phyloP scores from a whole-genome alignment of 2,888 invertebrate species.

The Rhorus exstirpatorius region DNA sequence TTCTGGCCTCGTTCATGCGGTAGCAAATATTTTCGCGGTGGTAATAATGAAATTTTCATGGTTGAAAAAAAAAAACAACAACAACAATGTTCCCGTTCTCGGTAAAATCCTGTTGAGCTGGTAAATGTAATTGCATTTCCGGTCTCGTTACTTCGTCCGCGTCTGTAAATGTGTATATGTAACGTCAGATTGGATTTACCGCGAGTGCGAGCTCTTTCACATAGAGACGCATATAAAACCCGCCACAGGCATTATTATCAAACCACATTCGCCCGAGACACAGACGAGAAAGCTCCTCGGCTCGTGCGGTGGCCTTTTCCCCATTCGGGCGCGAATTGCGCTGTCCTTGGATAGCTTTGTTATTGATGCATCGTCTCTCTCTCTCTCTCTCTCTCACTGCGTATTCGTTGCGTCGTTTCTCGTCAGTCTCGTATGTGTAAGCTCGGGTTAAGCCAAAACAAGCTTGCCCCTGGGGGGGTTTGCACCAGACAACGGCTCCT shows the following conservation, averaged over 20 bases:
- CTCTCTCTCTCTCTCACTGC: too few relatives aligned
- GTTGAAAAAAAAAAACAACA: neutral
- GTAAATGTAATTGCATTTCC: conserved; percentile 38
- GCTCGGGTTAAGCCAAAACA: conserved; percentile 54
- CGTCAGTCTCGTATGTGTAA: conserved; percentile 21
- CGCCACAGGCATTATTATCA: conserved; percentile 12
- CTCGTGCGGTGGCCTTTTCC: conserved; percentile 20
- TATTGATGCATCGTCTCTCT: conserved; percentile 61
- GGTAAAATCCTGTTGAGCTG: conserved; percentile 31
- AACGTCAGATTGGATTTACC: conserved; percentile 61
- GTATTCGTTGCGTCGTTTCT: conserved; percentile 14
- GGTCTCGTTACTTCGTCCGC: conserved; percentile 39
- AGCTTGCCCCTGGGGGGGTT: conserved; percentile 36
- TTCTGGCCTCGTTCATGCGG: too few relatives aligned
- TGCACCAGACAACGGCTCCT: conserved; percentile 25
- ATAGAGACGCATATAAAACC: neutral
- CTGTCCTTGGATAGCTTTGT: conserved; percentile 59
- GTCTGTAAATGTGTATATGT: conserved; percentile 26
- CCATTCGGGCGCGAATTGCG: too few relatives aligned
- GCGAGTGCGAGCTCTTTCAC: conserved; percentile 31
- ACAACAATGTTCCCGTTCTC: neutral
- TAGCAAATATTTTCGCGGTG: too few relatives aligned
- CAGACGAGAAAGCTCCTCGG: conserved; percentile 18
- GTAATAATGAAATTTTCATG: neutral
- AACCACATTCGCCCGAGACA: neutral